Evolutionary conservation across 2,888 invertebrate genomes (phyloP).

Genomic region (Crocallis elinguaria): DNA sequence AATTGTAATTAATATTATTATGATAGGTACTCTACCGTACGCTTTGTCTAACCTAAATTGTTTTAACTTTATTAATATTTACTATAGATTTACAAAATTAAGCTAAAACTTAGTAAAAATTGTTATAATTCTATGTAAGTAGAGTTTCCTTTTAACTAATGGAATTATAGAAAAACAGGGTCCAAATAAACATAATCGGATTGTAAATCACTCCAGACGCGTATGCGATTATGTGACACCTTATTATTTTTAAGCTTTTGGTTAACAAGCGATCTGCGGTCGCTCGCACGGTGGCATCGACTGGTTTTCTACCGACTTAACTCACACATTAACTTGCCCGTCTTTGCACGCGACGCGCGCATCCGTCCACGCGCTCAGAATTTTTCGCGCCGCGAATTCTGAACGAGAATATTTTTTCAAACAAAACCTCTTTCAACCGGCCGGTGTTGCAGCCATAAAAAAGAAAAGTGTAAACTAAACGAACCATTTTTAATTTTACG

Average conservation of each 20-base stretch:
- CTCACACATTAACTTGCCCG: constrained; percentile 67
- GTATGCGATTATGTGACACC: constrained; percentile 33
- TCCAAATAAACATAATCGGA: constrained; percentile 31
- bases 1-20: not conserved
- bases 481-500: constrained; percentile 20
- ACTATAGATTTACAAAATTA: too few relatives aligned
- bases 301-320: constrained; percentile 61
- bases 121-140: too few relatives aligned
- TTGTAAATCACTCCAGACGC: constrained; percentile 33
- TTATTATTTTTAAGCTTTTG: constrained; percentile 25
- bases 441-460: constrained; percentile 31
- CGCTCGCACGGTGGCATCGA: constrained; percentile 49
- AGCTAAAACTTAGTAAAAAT: too few relatives aligned
- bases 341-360: constrained; percentile 76
- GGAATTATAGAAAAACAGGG: constrained; percentile 9
- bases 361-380: constrained; percentile 63
- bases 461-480: constrained; percentile 35
- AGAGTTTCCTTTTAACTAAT: constrained; percentile 13
- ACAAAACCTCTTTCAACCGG: constrained; percentile 36
- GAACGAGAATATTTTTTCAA: constrained; percentile 34
- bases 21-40: not conserved
- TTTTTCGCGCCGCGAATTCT: constrained; percentile 69
- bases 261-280: constrained; percentile 32
- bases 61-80: too few relatives aligned
- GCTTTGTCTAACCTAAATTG: too few relatives aligned